Percentiles rank a stretch among this genome's conserved stretches.
Evolutionary conservation across 2,888 invertebrate genomes (phyloP).

Genomic region (Netelia melanura): DNA sequence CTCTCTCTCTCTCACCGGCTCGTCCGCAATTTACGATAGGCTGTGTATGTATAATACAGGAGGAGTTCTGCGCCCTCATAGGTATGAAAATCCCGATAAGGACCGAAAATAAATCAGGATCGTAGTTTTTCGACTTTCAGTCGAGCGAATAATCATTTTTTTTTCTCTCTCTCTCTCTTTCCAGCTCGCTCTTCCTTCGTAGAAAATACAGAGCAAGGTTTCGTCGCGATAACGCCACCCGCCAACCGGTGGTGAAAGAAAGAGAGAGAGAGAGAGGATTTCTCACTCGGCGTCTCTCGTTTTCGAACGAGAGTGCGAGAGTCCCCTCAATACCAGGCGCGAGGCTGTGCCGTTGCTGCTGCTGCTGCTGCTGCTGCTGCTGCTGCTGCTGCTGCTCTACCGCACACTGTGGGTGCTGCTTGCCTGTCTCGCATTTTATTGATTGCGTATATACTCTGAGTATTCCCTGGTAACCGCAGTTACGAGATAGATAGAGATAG

Average conservation of each 20-base stretch:
- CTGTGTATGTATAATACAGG: slow-evolving; percentile 13
- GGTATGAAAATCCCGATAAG: slow-evolving; percentile 23
- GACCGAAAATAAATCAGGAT: slow-evolving; percentile 55
- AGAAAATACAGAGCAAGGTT: not conserved
- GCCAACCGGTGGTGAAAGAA: not conserved
- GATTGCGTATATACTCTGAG: slow-evolving; percentile 63
- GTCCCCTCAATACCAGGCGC: not conserved
- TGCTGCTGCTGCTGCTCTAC: not conserved
- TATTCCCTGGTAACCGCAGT: slow-evolving; percentile 58
- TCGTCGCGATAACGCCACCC: slow-evolving; percentile 24
- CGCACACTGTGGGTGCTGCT: slow-evolving; percentile 55
- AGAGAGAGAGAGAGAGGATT: not conserved
- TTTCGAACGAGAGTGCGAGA: not conserved
- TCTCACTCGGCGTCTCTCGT: not conserved
- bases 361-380: not conserved
- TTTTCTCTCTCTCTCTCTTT: not conserved
- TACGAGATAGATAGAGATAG: slow-evolving; percentile 31
- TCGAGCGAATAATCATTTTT: slow-evolving; percentile 5
- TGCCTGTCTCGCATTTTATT: slow-evolving; percentile 67
- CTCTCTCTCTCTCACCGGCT: slow-evolving; percentile 50
- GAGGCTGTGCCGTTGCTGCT: not conserved
- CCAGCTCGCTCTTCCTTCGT: too few relatives aligned
- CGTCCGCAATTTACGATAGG: slow-evolving; percentile 52
- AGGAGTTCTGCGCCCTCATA: not conserved
- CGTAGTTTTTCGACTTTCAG: slow-evolving; percentile 17